Evolutionary conservation across 2,797 vertebrate genomes (phyloP), one percentile per base, ranked within the genome.

Genomic region (Nannoperca obscura): DNA sequence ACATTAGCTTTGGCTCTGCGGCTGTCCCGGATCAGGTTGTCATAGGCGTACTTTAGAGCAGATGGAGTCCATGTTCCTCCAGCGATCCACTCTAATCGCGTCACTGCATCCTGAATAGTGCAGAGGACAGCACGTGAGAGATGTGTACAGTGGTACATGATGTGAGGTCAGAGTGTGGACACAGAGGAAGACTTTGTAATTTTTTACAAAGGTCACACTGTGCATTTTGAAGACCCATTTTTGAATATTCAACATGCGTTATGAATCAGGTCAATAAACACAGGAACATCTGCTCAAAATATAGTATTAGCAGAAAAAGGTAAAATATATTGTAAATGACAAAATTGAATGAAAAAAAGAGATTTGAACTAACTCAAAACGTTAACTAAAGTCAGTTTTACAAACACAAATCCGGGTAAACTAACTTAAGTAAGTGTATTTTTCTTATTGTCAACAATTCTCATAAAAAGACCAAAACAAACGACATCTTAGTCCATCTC

Each of bases 21-120:
- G 91, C 96, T 97, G 80, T 97, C 96, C 79, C 96, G 96, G 90
- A 99, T 99, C 85, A 99, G 95, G 80, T 96, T 91, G 81, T 99
- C 96, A 15, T 99, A 99, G 83, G 98, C 97, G 32, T 96, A 99
- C 77, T 98, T 97, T 70, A 99, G 96, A 64, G 98, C 98, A 0
- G 98, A 99, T 0, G 97, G 98, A 0, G 98, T 99, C 95, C 96
- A 99, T 0, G 98, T 99, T 88, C 98, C 98, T 5, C 98, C 98
- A 0, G 98, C 98, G 0, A 99, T 99, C 98, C 98, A 99, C 88
- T 99, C 97, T 17, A 99, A 91, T 27, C 93, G 95, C 88, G 97
- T 99, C 73, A 99, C 96, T 0, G 97, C 97, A 13, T 99, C 97
- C 94, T 95, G 73, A 30, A 71, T 3, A 42, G n/a, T 19, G 59